phyloP scores from a whole-genome alignment of 2,888 invertebrate species.

The Limnephilus auricula region DNA sequence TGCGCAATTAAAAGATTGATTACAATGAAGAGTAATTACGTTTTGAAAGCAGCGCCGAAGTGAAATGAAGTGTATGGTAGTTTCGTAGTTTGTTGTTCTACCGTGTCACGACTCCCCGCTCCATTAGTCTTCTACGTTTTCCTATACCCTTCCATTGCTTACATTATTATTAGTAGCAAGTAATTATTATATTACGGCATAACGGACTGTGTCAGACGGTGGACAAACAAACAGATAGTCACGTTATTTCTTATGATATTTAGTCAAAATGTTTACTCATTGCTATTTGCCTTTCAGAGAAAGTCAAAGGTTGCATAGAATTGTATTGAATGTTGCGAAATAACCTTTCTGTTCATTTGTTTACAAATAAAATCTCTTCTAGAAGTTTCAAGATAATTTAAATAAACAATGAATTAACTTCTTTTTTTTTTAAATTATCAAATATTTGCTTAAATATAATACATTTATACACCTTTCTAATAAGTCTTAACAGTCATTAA shows the following conservation, averaged over 20 bases:
- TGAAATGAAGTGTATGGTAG: neutral
- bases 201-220: neutral
- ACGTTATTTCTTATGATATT: constrained; percentile 14
- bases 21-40: constrained; percentile 32
- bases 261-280: neutral
- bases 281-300: neutral
- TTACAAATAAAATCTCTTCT: no score
- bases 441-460: no score
- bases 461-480: no score
- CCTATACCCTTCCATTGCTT: constrained; percentile 15
- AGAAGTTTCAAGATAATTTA: no score
- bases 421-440: no score
- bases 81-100: neutral
- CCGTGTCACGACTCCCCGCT: neutral
- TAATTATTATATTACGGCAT: constrained; percentile 3
- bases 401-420: no score
- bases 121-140: constrained; percentile 18
- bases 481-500: no score
- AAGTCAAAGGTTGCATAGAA: neutral
- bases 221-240: constrained; percentile 3
- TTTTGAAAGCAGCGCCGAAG: constrained; percentile 19
- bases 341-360: no score
- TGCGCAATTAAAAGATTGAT: constrained; percentile 24
- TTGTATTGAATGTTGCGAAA: no score
- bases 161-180: neutral